Evolutionary conservation across 2,888 invertebrate genomes (phyloP), one percentile per base, ranked within the genome.

Genomic region (Amphipyra berbera): DNA sequence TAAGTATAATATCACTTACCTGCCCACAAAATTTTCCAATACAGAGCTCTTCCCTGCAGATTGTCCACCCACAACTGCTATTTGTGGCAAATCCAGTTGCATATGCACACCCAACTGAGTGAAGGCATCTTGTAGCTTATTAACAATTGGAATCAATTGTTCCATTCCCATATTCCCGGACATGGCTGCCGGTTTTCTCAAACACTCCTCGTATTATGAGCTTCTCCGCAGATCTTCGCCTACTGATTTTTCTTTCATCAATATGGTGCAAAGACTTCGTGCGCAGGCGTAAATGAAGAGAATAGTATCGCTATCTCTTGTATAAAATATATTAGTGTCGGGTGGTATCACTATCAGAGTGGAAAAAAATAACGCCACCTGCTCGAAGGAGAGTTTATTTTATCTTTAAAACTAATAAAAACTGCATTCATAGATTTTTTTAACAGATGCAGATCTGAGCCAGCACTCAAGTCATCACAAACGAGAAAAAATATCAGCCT

Each of bases 41-140:
- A 99, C 99, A 57, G 99, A 99, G 95, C 99, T 99, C 95, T 99
- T 99, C 86, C 99, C 99, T 85, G 99, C 99, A 89, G 99, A 99
- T 95, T 99, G 99, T 85, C 99, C 99, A 91, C 99, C 99, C 87
- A 99, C 99, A 71, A 99, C 99, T 76, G 99, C 99, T 89, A 99
- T 99, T 96, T 99, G 99, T 80, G 99, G 99, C 89, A 99, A 96
- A 96, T 99, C 99, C 90, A 99, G 96, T 91, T 98, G 98, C 97
- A 99, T 98, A 90, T 98, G 98, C 84, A 99, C 99, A 82, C 99
- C 99, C 91, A 99, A 96, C 88, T 98, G 98, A 76, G 99, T 98
- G 95, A 99, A 99, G 79, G 99, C 99, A 98, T 99, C 99, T 96
- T 99, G 99, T 86, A 99, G 96, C 95, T 98, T 99, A 96, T 99